Evolutionary conservation across 2,113 vertebrate genomes (phyloP), one percentile per base, ranked within the genome.

Genomic region (Hiodon tergisus): DNA sequence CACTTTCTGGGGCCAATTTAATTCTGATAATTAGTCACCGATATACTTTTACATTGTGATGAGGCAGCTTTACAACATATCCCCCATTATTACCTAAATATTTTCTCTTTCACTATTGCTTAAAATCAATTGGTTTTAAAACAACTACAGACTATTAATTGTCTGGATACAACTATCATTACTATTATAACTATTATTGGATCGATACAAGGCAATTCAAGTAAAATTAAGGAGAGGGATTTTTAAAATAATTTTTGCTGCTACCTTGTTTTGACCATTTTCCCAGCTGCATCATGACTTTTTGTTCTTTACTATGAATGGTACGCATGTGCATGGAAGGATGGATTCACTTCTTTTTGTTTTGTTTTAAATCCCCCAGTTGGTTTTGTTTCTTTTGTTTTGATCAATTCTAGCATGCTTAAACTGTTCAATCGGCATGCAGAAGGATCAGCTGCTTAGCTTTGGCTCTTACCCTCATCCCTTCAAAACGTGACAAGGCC

Each of bases 401-500:
- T 85, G 93, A 92, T 93, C 91, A 85, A 91, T 94, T 93, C 90
- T 93, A 92, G 94, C 95, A 97, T 97, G 96, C 93, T 91, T 89
- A 83, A 85, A 87, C 85, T 86, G 87, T 88, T 92, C 91, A 90
- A 90, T 79, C 67, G 86, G 92, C 96, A 98, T 98, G 97, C 97
- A 97, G 94, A 94, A 94, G 92, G 92, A 93, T 91, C 91, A 92
- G 93, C 93, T 93, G 89, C 92, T 94, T 91, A 86, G 86, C 85
- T 90, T 90, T 88, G 87, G 85, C 90, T 94, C 97, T 99, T 98
- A 99, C 97, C 97, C 96, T 98, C 97, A 99, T 99, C 89, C 97
- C 97, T 95, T 99, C 97, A 98, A 99, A 99, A 93, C 97, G 96
- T 93, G 97, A 99, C 88, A 99, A 95, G 92, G 97, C 97, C 95